Percentiles rank a stretch among this genome's conserved stretches.
Conservation (phyloP, 2,888 invertebrate genomes). For the Rhynchonema sp. region DNA sequence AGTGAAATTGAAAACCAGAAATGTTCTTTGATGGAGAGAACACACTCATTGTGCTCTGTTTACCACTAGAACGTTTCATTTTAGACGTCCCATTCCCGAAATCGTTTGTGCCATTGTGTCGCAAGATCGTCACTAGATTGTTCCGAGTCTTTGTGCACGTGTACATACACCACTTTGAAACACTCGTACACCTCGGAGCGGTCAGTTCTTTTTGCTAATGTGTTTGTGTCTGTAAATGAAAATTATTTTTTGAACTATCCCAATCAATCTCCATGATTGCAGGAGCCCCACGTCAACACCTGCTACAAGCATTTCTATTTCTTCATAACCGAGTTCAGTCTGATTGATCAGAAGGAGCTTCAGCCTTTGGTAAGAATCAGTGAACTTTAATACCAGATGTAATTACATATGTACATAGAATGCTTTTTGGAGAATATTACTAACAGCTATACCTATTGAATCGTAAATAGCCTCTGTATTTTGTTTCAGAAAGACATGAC, state of each 20-base stretch:
- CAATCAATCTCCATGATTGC: slow-evolving; percentile 24
- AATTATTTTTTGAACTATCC: background rate
- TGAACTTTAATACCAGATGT: no score
- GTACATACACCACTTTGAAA: slow-evolving; percentile 80
- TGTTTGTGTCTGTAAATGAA: background rate
- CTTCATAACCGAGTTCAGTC: slow-evolving; percentile 64
- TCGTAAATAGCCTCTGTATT: background rate
- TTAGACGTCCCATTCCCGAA: slow-evolving; percentile 67
- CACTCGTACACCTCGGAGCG: slow-evolving; percentile 62
- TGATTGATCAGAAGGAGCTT: slow-evolving; percentile 60
- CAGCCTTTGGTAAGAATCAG: slow-evolving; percentile 48
- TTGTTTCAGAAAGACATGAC: background rate
- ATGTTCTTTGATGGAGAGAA: no score
- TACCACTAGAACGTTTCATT: slow-evolving; percentile 12
- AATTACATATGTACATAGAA: no score
- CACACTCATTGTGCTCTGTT: background rate
- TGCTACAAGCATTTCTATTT: slow-evolving; percentile 86
- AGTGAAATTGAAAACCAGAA: no score
- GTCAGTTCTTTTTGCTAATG: slow-evolving; percentile 38
- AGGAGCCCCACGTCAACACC: slow-evolving; percentile 79
- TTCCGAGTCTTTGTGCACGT: slow-evolving; percentile 81
- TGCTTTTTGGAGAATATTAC: no score
- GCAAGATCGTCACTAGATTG: slow-evolving; percentile 65
- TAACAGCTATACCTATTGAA: no score
- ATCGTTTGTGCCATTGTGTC: slow-evolving; percentile 53